Conservation (phyloP, 2,113 vertebrate genomes). For the Oreocharis arfaki region DNA sequence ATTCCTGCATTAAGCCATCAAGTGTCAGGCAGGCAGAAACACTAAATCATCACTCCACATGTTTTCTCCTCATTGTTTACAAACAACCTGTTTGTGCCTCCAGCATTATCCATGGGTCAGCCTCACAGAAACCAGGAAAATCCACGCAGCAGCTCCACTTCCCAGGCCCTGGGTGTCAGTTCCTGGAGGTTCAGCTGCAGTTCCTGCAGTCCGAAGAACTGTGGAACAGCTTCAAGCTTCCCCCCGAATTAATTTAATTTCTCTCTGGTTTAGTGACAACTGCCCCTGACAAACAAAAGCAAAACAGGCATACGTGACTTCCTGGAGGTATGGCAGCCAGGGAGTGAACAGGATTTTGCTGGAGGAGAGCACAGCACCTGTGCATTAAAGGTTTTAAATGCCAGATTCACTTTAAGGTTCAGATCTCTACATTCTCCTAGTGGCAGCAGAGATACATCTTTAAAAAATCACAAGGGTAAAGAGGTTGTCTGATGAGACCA, state of each 20-base stretch:
- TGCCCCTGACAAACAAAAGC: neutral
- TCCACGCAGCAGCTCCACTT: neutral
- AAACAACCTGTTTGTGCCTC: neutral
- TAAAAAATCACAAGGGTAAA: neutral
- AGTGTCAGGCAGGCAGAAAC: constrained; percentile 7
- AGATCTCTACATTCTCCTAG: neutral
- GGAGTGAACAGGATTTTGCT: neutral
- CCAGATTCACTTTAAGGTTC: neutral
- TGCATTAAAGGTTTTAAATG: neutral
- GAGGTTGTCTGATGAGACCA: neutral
- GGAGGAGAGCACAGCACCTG: neutral
- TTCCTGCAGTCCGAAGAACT: neutral
- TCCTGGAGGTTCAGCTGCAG: neutral
- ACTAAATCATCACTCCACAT: neutral
- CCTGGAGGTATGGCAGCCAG: constrained; percentile 2
- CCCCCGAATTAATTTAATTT: neutral
- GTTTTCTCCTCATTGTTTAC: neutral
- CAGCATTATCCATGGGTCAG: neutral
- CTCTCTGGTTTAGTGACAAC: neutral
- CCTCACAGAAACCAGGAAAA: neutral
- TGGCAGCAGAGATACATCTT: neutral
- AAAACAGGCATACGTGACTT: neutral
- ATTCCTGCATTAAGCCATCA: neutral
- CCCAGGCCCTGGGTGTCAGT: accelerated
- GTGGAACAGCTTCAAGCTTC: neutral